phyloP scores from a whole-genome alignment of 2,888 invertebrate species.

The Hofmannophila pseudospretella region DNA sequence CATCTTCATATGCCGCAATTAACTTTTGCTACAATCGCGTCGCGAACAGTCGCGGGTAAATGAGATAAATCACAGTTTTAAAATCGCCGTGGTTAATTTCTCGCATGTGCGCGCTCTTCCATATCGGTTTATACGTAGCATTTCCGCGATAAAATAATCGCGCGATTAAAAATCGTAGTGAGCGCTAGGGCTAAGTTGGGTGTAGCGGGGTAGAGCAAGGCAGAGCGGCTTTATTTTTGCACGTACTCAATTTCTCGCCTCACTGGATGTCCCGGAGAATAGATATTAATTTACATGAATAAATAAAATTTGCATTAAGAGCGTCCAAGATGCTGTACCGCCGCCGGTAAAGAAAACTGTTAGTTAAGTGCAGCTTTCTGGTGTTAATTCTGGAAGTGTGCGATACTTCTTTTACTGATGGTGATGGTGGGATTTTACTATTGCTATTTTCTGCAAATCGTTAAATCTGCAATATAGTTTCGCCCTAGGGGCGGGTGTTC shows the following conservation, averaged over 20 bases:
- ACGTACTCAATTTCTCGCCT: slow-evolving; percentile 76
- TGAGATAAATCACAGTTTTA: no score
- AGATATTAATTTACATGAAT: slow-evolving; percentile 78
- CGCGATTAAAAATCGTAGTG: no score
- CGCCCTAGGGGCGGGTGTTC: no score
- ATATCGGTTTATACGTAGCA: no score
- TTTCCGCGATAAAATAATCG: no score
- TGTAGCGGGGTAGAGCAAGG: slow-evolving; percentile 16
- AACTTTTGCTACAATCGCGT: no score
- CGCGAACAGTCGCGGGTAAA: no score
- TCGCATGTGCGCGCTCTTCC: no score
- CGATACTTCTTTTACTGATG: slow-evolving; percentile 12
- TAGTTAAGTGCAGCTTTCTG: slow-evolving; percentile 38
- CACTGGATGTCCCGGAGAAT: slow-evolving; percentile 68
- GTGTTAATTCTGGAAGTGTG: slow-evolving; percentile 24
- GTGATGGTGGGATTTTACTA: no score
- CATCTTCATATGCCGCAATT: no score
- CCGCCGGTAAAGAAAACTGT: slow-evolving; percentile 46
- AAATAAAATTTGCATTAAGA: slow-evolving; percentile 77
- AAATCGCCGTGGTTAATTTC: no score
- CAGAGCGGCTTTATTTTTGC: slow-evolving; percentile 65
- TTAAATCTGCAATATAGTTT: neutral
- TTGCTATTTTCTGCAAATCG: no score
- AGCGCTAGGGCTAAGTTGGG: slow-evolving; percentile 59
- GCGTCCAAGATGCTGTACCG: slow-evolving; percentile 47